Conservation (phyloP, 1,140 invertebrate genomes). For the Meloidogyne chitwoodi region DNA sequence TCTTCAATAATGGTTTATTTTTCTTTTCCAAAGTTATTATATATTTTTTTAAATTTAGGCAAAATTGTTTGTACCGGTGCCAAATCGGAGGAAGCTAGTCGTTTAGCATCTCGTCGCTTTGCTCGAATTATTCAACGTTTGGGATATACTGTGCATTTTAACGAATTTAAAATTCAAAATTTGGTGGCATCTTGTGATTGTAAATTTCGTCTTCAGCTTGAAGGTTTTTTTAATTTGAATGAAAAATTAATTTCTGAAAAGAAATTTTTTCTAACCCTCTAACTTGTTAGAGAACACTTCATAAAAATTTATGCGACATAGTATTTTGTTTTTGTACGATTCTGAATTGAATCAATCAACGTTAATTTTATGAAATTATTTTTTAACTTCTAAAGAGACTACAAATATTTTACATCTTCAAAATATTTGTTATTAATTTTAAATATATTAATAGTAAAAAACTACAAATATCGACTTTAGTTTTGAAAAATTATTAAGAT, state of each 20-base stretch:
- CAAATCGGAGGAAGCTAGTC: constrained; percentile 80
- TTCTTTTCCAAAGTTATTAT: background rate
- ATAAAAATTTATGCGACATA: too few relatives aligned
- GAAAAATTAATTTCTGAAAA: background rate
- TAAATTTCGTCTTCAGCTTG: constrained; percentile 94
- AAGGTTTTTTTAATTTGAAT: constrained; percentile 70
- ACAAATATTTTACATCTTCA: too few relatives aligned
- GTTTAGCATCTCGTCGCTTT: constrained; percentile 72
- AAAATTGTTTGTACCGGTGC: constrained; percentile 99
- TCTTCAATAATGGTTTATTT: constrained; percentile 81
- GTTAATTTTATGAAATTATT: too few relatives aligned
- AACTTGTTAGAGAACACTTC: too few relatives aligned
- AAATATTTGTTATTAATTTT: too few relatives aligned
- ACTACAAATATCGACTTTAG: background rate
- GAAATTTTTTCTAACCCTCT: too few relatives aligned
- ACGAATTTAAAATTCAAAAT: constrained; percentile 91
- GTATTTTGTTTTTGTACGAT: too few relatives aligned
- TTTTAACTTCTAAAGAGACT: too few relatives aligned
- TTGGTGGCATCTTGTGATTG: constrained; percentile 99
- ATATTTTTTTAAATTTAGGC: constrained; percentile 80
- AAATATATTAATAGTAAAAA: too few relatives aligned
- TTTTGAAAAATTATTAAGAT: background rate
- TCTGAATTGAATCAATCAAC: too few relatives aligned
- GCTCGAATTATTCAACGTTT: constrained; percentile 98
- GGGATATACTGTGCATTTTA: constrained; percentile 93